These are phyloP conservation scores for Pantherophis alleghaniensis DNA, from an alignment of 2,797 vertebrate genomes.

Conservation along the genomic window DNA sequence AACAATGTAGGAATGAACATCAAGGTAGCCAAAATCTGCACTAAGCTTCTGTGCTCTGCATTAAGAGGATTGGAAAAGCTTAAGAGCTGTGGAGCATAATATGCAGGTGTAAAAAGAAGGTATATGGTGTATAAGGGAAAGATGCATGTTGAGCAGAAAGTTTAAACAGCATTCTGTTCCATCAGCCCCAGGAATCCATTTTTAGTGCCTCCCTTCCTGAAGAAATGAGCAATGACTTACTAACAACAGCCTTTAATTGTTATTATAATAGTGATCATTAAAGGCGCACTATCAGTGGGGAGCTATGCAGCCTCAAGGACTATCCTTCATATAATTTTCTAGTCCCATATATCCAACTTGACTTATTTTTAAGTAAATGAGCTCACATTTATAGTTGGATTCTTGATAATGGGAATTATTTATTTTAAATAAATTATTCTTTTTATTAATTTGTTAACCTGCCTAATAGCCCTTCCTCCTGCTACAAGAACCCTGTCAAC, in stretches of 20 bases:
- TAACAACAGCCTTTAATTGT: neutral
- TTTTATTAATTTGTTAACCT: neutral
- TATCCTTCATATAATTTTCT: neutral
- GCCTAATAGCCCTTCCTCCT: neutral
- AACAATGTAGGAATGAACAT: neutral
- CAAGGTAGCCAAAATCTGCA: neutral
- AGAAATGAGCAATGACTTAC: neutral
- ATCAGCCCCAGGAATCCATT: neutral
- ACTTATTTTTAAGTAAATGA: neutral
- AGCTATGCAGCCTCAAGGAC: neutral
- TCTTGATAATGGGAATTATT: neutral
- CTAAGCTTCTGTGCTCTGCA: neutral
- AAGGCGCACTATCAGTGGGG: neutral
- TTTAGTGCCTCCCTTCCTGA: neutral
- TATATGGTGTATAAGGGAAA: neutral
- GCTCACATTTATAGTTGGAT: neutral
- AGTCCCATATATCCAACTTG: neutral
- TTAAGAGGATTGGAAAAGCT: neutral
- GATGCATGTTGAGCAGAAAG: neutral
- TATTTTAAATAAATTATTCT: neutral
- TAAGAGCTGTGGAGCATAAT: neutral
- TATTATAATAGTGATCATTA: neutral
- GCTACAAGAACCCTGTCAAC: neutral
- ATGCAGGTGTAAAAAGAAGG: neutral
- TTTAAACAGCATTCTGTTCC: neutral